These are phyloP conservation scores for Monochamus saltuarius DNA, from an alignment of 1,140 invertebrate species.

Conservation along the genomic window DNA sequence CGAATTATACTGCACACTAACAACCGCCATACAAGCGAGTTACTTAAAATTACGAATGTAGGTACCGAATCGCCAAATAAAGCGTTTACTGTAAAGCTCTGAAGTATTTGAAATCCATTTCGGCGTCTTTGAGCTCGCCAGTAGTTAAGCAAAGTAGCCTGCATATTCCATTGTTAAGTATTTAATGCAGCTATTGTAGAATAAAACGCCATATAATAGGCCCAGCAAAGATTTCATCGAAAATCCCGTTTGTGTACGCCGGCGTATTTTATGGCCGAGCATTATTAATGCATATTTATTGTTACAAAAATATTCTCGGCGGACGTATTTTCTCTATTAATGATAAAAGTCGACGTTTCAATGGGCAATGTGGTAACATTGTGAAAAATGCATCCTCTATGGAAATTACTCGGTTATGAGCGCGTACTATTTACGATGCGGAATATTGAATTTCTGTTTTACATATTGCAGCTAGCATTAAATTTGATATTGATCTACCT, in stretches of 20 bases:
- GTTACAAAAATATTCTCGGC: neutral
- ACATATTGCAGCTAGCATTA: no score
- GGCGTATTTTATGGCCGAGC: neutral
- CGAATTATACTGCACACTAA: no score
- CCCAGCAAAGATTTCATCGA: slow-evolving; percentile 25
- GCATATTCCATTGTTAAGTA: slow-evolving; percentile 27
- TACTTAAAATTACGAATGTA: no score
- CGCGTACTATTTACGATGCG: no score
- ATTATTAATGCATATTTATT: neutral
- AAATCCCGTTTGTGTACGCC: slow-evolving; percentile 22
- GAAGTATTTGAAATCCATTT: neutral
- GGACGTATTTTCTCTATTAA: neutral
- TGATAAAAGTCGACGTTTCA: neutral
- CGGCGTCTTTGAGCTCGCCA: slow-evolving; percentile 2
- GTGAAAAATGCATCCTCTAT: neutral
- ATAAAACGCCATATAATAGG: slow-evolving; percentile 22
- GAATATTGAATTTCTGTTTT: no score
- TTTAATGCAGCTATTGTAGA: slow-evolving; percentile 25
- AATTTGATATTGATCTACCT: no score
- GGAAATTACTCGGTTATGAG: neutral
- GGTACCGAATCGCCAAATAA: neutral
- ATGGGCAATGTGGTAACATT: neutral
- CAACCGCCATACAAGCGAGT: neutral
- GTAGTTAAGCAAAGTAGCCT: slow-evolving; percentile 12
- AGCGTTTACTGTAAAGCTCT: neutral